Evolutionary conservation across 2,797 vertebrate genomes (phyloP), one percentile per base, ranked within the genome.

Genomic region (Chiloscyllium punctatum): DNA sequence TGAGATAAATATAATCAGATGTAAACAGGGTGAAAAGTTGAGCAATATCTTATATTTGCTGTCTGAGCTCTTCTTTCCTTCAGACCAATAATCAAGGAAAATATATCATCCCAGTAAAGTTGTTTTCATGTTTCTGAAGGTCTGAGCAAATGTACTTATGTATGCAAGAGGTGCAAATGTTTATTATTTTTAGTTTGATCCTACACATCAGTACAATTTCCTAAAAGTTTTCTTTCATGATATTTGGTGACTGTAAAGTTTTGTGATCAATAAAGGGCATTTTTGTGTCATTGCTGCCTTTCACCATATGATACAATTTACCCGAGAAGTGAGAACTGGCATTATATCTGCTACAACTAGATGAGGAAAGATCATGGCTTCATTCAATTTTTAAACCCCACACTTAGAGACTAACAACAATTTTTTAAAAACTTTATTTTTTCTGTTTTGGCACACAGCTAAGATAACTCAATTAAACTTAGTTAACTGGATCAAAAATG

Each of bases 41-140:
- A 95, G 51, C 30, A 72, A 51, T 37, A 68, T 77, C 51, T 77
- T 53, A 77, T n/a, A 74, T 95, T 21, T 77, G 77, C 48, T 69
- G 94, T 95, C 74, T 92, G 69, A 95, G 69, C 48, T 95, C 74
- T 53, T 95, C 27, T 69, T 95, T 95, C 27, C 51, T 95, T 53
- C 27, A 95, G 94, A 51, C 71, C 74, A 51, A 57, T 77, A 15
- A 27, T 77, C 15, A 27, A 95, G 42, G 69, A 77, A 69, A 62
- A 92, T 66, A 77, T 42, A 27, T 48, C 8, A 77, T 57, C 33
- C 48, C 48, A 77, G 42, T 30, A 48, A 77, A 48, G 27, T 53
- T 48, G 30, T 77, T 77, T 77, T 21, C 7, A 42, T 92, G 21
- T 25, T 69, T 92, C 62, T 25, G 92, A 25, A 69, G 90, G 90